A percentile compares a stretch with the other conserved stretches of the same genome.
phyloP scores from a whole-genome alignment of 2,888 invertebrate species.

The Steinernema carpocapsae region DNA sequence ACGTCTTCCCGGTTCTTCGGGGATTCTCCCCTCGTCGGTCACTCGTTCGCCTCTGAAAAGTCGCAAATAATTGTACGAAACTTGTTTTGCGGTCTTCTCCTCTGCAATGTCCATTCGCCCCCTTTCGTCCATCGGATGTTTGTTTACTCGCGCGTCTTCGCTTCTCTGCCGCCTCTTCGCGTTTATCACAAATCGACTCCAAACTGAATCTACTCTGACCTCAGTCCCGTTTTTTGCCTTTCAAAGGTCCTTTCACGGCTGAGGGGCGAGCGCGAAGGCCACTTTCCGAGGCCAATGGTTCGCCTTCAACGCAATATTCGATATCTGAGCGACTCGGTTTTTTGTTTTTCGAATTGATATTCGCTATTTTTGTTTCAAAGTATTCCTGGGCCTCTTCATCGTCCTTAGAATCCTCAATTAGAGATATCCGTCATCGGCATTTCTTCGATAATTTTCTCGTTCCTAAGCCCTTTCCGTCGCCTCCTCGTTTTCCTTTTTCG shows the following conservation, averaged over 20 bases:
- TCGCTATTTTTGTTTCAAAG: too few species aligned
- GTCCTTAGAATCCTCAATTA: too few species aligned
- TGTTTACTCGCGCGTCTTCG: slow-evolving; percentile 19
- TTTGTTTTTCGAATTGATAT: too few species aligned
- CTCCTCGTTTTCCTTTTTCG: not conserved
- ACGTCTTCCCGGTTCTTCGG: not conserved
- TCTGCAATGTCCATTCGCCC: not conserved
- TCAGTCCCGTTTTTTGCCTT: too few species aligned
- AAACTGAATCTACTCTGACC: not conserved
- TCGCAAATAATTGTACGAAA: slow-evolving; percentile 6
- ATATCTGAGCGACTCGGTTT: not conserved
- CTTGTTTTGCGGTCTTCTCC: slow-evolving; percentile 14
- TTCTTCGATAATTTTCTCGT: too few species aligned
- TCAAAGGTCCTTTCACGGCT: too few species aligned
- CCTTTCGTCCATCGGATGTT: not conserved
- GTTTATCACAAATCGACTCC: not conserved
- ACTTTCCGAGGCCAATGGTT: not conserved
- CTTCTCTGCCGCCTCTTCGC: not conserved
- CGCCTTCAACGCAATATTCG: not conserved
- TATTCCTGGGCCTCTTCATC: too few species aligned
- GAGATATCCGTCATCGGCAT: too few species aligned
- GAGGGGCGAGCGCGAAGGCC: not conserved
- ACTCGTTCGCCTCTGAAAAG: not conserved
- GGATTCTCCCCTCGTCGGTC: slow-evolving; percentile 2
- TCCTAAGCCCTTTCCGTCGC: not conserved